Evolutionary conservation across 2,797 vertebrate species (phyloP), one percentile per base, ranked within the genome.

Genomic region (Oceanodroma leucorhoa): DNA sequence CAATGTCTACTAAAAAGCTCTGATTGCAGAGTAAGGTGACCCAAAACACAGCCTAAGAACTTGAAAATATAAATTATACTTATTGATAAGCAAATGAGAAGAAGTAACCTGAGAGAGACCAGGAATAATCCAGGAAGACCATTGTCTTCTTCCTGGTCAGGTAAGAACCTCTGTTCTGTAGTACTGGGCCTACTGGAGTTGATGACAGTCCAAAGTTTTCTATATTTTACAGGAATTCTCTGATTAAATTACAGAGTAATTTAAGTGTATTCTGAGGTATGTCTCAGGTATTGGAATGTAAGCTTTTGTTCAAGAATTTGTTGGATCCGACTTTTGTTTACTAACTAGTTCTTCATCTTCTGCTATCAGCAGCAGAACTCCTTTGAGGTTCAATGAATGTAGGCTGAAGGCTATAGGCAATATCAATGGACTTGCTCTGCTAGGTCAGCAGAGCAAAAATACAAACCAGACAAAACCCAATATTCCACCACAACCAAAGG

Each of bases 11-110:
- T 43, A 17, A 64, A 72, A 40, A 92, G 3, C 24, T 57, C 13
- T 46, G 34, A n/a, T 51, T 69, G 30, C 5, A 14, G 2, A 67
- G 9, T 0, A 1, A 80, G 5, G 4, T 71, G 13, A 81, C 0
- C 0, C 11, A 75, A 84, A 89, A 60, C 36, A 75, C 40, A 69
- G 11, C 14, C 69, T 30, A n/a, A 67, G 27, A 91, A 46, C 2
- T 41, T 3, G n/a, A 89, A 91, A 91, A 75, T 24, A 54, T 4
- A 51, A 66, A 32, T 67, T 54, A 3, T 55, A 18, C 71, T 67
- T 67, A 41, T 20, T 84, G 9, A 24, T 43, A 67, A 60, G 3
- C 3, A 48, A 46, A 66, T 30, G 21, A 85, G 21, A 71, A 89
- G 6, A 14, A 40, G 5, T 46, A 11, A 43, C 20, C 5, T 36